Evolutionary conservation across 2,797 vertebrate genomes (phyloP).

Genomic region (Mastacembelus armatus): DNA sequence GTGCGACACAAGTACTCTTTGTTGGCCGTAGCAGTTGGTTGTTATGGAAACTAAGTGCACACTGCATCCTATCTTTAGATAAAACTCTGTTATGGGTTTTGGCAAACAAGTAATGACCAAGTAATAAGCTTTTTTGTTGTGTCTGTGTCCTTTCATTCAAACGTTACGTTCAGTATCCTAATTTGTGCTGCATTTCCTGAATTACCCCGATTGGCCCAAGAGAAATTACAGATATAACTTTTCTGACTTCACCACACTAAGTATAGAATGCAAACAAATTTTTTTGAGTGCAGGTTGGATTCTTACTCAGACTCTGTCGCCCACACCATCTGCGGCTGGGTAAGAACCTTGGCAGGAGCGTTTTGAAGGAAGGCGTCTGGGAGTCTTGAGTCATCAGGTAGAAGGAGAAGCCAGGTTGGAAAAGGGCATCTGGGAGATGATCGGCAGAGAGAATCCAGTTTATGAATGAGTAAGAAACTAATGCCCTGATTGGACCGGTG

Average conservation of each 20-base stretch:
- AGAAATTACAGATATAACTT: neutral
- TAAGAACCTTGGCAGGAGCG: neutral
- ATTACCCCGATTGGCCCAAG: neutral
- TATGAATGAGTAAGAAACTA: conserved; percentile 34
- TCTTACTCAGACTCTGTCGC: conserved; percentile 29
- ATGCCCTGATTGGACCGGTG: neutral
- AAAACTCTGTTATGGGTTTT: conserved; percentile 12
- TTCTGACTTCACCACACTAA: neutral
- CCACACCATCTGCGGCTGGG: conserved; percentile 25
- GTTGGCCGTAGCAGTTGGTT: conserved; percentile 25
- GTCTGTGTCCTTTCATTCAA: neutral
- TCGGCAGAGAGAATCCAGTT: neutral
- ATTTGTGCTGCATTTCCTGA: neutral
- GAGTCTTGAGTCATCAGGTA: conserved; percentile 43
- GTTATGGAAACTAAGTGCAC: conserved; percentile 26
- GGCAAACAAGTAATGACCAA: neutral
- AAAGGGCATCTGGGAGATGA: neutral
- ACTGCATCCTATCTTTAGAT: conserved; percentile 5
- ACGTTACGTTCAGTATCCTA: neutral
- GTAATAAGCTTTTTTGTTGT: neutral
- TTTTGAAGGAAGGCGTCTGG: conserved; percentile 10
- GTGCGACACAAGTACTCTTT: conserved; percentile 10
- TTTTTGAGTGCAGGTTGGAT: neutral
- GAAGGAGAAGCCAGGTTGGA: neutral
- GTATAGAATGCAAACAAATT: neutral